Evolutionary conservation across 2,797 vertebrate species (phyloP).

Genomic region (Naso thynnoides): DNA sequence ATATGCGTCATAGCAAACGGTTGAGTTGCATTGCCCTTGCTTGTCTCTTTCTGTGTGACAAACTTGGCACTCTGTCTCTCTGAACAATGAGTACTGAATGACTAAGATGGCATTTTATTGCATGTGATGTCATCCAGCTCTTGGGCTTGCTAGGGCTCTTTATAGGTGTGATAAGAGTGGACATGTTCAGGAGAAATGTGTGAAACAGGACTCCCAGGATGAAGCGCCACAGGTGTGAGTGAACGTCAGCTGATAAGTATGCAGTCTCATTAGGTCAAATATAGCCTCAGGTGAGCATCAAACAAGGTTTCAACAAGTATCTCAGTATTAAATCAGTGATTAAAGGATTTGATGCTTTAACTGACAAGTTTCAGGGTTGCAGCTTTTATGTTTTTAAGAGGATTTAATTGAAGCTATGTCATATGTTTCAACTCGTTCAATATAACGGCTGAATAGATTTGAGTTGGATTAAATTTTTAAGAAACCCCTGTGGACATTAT

Average conservation of each 20-base stretch:
- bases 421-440: constrained; percentile 18
- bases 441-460: constrained; percentile 15
- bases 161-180: constrained; percentile 62
- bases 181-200: constrained; percentile 59
- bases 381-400: constrained; percentile 30
- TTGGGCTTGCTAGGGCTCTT: constrained; percentile 23
- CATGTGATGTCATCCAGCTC: constrained; percentile 72
- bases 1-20: constrained; percentile 35
- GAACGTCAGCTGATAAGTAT: constrained; percentile 74
- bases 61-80: constrained; percentile 55
- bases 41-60: constrained; percentile 54
- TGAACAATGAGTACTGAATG: constrained; percentile 57
- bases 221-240: constrained; percentile 71
- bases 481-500: constrained; percentile 48
- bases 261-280: constrained; percentile 62
- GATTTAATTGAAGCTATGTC: constrained; percentile 35
- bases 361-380: constrained; percentile 28
- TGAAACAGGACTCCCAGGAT: constrained; percentile 69
- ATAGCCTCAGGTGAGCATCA: constrained; percentile 53
- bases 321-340: constrained; percentile 62
- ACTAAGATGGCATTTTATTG: constrained; percentile 63
- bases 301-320: constrained; percentile 50
- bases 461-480: constrained; percentile 18
- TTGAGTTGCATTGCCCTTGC: constrained; percentile 49
- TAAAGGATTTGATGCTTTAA: constrained; percentile 51